Conservation (phyloP, 2,113 vertebrate genomes). For the Dipodomys spectabilis region DNA sequence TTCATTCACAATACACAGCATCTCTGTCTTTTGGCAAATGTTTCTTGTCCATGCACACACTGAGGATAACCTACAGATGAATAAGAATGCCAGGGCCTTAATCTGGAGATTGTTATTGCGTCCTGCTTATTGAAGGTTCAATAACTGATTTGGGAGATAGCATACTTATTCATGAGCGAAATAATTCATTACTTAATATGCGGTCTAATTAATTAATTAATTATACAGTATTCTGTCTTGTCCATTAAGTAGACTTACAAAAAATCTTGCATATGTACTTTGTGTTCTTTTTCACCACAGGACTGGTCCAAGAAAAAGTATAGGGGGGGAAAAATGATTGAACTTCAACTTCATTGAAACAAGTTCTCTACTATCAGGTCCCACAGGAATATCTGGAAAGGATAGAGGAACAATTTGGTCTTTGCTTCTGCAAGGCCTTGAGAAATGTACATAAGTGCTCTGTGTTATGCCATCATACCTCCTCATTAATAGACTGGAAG, state of each 20-base stretch:
- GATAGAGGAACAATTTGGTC: not conserved
- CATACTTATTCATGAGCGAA: not conserved
- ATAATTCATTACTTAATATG: not conserved
- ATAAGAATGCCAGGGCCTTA: not conserved
- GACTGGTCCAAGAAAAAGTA: not conserved
- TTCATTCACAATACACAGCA: not conserved
- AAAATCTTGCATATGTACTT: not conserved
- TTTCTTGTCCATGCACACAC: not conserved
- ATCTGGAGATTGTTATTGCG: not conserved
- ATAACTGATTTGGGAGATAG: not conserved
- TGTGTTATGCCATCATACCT: not conserved
- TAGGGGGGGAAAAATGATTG: slow-evolving; percentile 27
- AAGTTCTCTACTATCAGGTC: not conserved
- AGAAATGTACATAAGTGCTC: not conserved
- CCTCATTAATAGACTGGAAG: slow-evolving; percentile 23
- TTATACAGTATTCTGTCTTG: not conserved
- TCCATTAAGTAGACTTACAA: not conserved
- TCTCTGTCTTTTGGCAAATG: not conserved
- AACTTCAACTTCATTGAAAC: not conserved
- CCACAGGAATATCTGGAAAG: not conserved
- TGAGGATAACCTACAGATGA: not conserved
- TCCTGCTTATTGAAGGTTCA: not conserved
- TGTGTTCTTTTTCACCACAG: not conserved
- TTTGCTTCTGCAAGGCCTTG: not conserved
- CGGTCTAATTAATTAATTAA: not conserved